Evolutionary conservation across 1,140 invertebrate species (phyloP), one percentile per base, ranked within the genome.

Genomic region (Idris sp.): DNA sequence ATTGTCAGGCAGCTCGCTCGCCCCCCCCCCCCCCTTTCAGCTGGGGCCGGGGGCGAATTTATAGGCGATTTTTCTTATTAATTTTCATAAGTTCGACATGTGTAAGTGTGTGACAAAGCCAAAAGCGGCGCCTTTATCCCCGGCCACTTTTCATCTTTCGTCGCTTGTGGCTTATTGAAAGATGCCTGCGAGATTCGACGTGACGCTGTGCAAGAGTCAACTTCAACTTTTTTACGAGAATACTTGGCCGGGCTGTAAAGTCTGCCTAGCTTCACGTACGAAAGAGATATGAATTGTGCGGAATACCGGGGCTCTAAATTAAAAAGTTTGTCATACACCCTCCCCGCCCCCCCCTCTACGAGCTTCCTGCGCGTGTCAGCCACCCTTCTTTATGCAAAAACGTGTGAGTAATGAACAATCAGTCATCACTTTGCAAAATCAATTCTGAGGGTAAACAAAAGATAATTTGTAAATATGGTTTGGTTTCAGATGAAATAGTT

Each of bases 81-180:
- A 87, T 87, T 87, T 87, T 87, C 84, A 84, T 86, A 87, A 87
- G 83, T 87, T 86, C 84, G 85, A 87, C 85, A 81, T 83, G 83
- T 79, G 80, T 14, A 22, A 67, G 46, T 65, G 58, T 74, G 53
- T 46, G 77, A 83, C 83, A 81, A 84, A 83, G 77, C 79, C 77
- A 59, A 74, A 65, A 68, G 71, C 59, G 30, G 7, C 26, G 9
- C 53, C 54, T 61, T 74, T 69, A 59, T 68, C 61, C 56, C 56
- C 61, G 43, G 19, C 59, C 65, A 46, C 75, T 74, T 73, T 58
- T 61, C 69, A 53, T 67, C 69, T 67, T 74, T 48, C 73, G 68
- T 16, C 62, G 68, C 56, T 64, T 61, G 75, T 44, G 72, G 72
- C 67, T 79, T 79, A 78, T 81, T 81, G 78, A 79, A 81, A 78